Conservation (phyloP, 2,113 vertebrate genomes). For the Naja naja region DNA sequence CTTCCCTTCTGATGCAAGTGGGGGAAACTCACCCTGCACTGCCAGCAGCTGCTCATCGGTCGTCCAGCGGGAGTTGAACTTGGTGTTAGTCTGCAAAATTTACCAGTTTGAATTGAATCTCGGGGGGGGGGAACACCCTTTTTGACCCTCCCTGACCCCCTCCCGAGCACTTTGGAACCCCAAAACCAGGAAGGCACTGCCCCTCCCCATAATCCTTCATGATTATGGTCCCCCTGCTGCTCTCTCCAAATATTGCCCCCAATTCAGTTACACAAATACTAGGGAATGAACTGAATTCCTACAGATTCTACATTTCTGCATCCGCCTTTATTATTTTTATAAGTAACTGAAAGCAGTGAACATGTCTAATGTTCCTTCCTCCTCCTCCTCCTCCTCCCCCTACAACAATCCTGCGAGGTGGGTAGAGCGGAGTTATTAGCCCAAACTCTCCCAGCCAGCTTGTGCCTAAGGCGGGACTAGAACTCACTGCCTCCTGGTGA, state of each 20-base stretch:
- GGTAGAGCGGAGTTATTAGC: too few relatives aligned
- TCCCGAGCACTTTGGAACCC: neutral
- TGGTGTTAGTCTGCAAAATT: conserved; percentile 72
- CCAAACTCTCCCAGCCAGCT: too few relatives aligned
- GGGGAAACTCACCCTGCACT: conserved; percentile 71
- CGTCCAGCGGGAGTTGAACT: conserved; percentile 89
- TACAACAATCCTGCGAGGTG: too few relatives aligned
- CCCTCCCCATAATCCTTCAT: neutral
- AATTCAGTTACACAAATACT: neutral
- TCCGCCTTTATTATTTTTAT: neutral
- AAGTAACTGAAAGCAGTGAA: neutral
- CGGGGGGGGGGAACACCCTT: too few relatives aligned
- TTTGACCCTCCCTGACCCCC: too few relatives aligned
- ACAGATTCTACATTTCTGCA: neutral
- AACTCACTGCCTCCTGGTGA: too few relatives aligned
- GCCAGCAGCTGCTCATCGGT: conserved; percentile 83
- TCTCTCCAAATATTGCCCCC: neutral
- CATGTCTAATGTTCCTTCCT: neutral
- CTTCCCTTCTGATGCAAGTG: neutral
- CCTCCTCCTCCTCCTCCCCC: neutral
- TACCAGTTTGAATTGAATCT: neutral
- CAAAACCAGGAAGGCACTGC: neutral
- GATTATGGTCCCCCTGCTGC: too few relatives aligned
- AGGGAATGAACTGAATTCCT: neutral
- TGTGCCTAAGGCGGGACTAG: too few relatives aligned